A percentile compares a stretch with the other conserved stretches of the same genome.
phyloP scores from a whole-genome alignment of 2,797 vertebrate species.

The Diplodus puntazzo region DNA sequence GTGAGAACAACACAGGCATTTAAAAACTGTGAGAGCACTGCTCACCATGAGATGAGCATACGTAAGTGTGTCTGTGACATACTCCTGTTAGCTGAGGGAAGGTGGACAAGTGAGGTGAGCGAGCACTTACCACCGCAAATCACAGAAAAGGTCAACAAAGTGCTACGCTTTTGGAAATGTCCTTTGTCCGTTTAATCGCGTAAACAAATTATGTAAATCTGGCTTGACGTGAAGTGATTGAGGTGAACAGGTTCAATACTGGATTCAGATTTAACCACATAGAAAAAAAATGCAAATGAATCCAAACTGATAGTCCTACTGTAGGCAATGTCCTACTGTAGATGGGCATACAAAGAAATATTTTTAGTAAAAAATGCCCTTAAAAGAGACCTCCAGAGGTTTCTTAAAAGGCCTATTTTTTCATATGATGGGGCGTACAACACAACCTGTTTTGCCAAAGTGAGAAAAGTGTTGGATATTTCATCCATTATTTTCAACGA shows the following conservation, averaged over 20 bases:
- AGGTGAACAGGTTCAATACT: background rate
- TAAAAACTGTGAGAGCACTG: background rate
- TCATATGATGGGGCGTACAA: background rate
- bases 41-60: background rate
- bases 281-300: background rate
- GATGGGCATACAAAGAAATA: background rate
- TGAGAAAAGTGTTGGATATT: too few relatives aligned
- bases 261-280: background rate
- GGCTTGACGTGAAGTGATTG: constrained; percentile 3
- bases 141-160: constrained; percentile 21
- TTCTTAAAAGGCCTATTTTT: too few relatives aligned
- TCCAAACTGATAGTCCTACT: background rate
- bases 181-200: constrained; percentile 14
- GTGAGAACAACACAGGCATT: constrained; percentile 8
- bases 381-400: background rate
- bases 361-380: background rate
- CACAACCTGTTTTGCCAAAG: background rate
- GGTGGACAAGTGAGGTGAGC: constrained; percentile 10
- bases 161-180: background rate
- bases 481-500: background rate
- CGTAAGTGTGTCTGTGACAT: constrained; percentile 20
- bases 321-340: background rate
- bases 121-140: constrained; percentile 50
- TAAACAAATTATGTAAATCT: constrained; percentile 13
- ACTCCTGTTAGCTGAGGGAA: background rate